A percentile compares a stretch with the other conserved stretches of the same genome.
phyloP scores from a whole-genome alignment of 2,113 vertebrate genomes.

The Jacana jacana region DNA sequence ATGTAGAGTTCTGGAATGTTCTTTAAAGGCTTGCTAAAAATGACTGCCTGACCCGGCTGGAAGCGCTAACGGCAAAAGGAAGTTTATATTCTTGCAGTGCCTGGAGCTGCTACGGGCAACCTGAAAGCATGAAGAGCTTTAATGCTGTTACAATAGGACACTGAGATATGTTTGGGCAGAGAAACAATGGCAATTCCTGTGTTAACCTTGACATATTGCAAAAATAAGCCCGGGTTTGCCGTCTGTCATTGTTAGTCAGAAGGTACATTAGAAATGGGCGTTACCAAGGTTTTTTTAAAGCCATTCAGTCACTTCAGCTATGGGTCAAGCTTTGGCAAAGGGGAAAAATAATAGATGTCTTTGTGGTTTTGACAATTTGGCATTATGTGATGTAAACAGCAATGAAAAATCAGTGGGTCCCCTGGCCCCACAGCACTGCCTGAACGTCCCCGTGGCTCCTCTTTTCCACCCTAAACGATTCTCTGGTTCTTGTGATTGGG shows the following conservation, averaged over 20 bases:
- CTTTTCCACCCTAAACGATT: not conserved
- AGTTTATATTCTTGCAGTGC: not conserved
- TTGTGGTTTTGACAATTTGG: not conserved
- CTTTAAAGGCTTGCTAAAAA: not conserved
- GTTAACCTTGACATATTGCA: not conserved
- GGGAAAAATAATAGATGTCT: not conserved
- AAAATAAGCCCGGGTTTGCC: not conserved
- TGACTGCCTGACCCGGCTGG: not conserved
- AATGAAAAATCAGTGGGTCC: not conserved
- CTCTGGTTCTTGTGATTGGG: not conserved
- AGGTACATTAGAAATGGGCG: not conserved
- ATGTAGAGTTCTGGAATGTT: not conserved
- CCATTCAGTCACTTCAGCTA: not conserved
- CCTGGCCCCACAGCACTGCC: no score
- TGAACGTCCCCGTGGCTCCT: not conserved
- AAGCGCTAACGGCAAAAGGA: not conserved
- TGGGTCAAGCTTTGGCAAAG: not conserved
- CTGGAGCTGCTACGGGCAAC: not conserved
- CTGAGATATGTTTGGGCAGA: not conserved
- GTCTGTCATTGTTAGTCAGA: not conserved
- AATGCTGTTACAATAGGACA: not conserved
- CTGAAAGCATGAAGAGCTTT: not conserved
- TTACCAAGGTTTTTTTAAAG: not conserved
- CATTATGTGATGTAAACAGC: not conserved
- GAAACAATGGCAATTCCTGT: not conserved